Percentiles rank a stretch among this genome's conserved stretches.
phyloP scores from a whole-genome alignment of 2,797 vertebrate species.

The Cheirogaleus major region DNA sequence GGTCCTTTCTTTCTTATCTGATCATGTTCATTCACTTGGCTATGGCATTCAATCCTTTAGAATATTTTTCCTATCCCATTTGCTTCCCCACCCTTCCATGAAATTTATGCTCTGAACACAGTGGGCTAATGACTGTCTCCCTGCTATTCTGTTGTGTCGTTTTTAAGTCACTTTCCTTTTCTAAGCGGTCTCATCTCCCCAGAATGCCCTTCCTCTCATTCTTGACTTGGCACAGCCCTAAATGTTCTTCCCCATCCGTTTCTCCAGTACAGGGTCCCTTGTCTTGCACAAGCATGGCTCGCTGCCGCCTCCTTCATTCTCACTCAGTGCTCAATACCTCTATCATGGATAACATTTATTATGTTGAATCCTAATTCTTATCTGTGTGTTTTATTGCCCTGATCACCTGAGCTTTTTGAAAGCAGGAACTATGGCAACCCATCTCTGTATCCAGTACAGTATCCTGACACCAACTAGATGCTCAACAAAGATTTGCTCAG shows the following conservation, averaged over 20 bases:
- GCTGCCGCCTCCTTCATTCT: background rate
- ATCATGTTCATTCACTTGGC: background rate
- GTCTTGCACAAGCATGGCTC: background rate
- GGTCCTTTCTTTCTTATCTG: background rate
- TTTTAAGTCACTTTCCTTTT: background rate
- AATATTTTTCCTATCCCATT: background rate
- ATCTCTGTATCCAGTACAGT: background rate
- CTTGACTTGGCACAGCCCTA: background rate
- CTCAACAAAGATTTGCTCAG: background rate
- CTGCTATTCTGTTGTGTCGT: background rate
- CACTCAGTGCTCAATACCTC: background rate
- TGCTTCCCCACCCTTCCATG: background rate
- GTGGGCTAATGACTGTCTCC: background rate
- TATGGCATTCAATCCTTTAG: background rate
- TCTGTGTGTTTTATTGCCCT: background rate
- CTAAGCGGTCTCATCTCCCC: too few species aligned
- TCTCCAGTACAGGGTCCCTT: accelerated
- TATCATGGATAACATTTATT: background rate
- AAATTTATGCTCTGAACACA: background rate
- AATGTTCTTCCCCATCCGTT: accelerated
- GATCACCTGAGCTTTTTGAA: background rate
- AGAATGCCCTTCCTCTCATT: background rate
- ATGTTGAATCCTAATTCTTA: background rate
- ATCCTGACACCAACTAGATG: background rate
- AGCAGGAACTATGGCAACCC: background rate